Evolutionary conservation across 2,888 invertebrate species (phyloP).

Genomic region (Phanerotoma sp.): DNA sequence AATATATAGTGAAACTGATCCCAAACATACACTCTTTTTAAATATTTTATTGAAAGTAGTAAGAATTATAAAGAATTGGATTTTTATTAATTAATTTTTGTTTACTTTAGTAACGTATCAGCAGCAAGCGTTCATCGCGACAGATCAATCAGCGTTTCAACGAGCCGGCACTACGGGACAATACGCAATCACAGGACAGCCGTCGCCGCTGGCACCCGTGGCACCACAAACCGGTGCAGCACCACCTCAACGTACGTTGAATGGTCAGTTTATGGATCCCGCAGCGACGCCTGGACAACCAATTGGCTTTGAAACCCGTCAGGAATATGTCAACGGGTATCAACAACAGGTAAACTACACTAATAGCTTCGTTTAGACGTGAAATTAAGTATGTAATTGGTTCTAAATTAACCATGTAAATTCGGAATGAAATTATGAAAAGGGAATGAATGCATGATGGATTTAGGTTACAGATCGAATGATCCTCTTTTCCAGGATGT

Average conservation of each 20-base stretch:
- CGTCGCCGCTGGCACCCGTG: conserved; percentile 52
- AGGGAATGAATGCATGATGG: conserved; percentile 36
- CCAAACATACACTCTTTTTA: background rate
- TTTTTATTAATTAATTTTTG: conserved; percentile 6
- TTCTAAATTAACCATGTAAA: conserved; percentile 2
- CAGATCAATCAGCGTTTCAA: conserved; percentile 56
- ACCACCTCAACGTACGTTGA: conserved; percentile 52
- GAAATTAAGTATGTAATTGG: too few species aligned
- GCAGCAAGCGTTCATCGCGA: conserved; percentile 55
- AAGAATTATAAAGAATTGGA: background rate
- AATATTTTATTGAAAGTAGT: background rate
- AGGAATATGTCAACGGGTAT: conserved; percentile 59
- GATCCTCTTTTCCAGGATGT: conserved; percentile 57
- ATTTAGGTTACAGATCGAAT: conserved; percentile 52
- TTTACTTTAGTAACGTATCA: conserved; percentile 53
- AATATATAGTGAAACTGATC: too few species aligned
- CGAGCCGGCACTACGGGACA: conserved; percentile 54
- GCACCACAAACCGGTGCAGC: conserved; percentile 48
- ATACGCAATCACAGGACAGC: conserved; percentile 55
- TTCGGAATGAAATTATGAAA: conserved; percentile 20
- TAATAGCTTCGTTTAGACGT: background rate
- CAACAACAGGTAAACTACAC: conserved; percentile 54
- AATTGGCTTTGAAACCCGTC: conserved; percentile 52
- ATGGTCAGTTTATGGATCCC: conserved; percentile 57
- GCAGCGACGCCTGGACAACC: conserved; percentile 51